phyloP scores from a whole-genome alignment of 2,113 vertebrate genomes.

The Corvus hawaiiensis region DNA sequence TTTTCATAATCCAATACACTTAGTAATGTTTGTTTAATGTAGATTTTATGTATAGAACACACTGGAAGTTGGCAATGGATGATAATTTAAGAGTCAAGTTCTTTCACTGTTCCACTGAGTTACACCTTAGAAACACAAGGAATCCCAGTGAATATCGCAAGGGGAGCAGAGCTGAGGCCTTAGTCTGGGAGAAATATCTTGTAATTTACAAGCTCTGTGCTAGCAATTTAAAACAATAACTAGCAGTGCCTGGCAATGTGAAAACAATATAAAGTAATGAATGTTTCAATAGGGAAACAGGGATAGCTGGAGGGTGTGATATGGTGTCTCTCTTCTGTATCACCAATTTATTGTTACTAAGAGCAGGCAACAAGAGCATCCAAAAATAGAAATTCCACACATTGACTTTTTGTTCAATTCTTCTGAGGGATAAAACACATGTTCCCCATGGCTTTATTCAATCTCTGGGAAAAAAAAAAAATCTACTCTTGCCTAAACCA shows the following conservation, averaged over 20 bases:
- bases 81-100: neutral
- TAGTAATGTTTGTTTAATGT: neutral
- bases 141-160: neutral
- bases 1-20: neutral
- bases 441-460: constrained; percentile 46
- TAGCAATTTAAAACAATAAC: constrained; percentile 64
- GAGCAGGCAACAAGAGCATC: constrained; percentile 32
- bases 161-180: neutral
- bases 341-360: constrained; percentile 56
- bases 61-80: neutral
- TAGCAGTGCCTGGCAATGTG: constrained; percentile 50
- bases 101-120: neutral
- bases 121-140: neutral
- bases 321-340: constrained; percentile 44
- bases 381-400: constrained; percentile 50
- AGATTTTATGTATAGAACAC: neutral
- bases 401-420: constrained; percentile 52
- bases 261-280: constrained; percentile 63
- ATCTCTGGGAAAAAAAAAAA: neutral
- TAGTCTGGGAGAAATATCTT: constrained; percentile 40
- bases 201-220: constrained; percentile 52
- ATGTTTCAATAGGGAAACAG: constrained; percentile 61
- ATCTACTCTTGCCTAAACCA: constrained; percentile 20
- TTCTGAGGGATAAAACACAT: constrained; percentile 39
- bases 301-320: constrained; percentile 59